Conservation (phyloP, 2,797 vertebrate genomes). For the Myotis pilosus region DNA sequence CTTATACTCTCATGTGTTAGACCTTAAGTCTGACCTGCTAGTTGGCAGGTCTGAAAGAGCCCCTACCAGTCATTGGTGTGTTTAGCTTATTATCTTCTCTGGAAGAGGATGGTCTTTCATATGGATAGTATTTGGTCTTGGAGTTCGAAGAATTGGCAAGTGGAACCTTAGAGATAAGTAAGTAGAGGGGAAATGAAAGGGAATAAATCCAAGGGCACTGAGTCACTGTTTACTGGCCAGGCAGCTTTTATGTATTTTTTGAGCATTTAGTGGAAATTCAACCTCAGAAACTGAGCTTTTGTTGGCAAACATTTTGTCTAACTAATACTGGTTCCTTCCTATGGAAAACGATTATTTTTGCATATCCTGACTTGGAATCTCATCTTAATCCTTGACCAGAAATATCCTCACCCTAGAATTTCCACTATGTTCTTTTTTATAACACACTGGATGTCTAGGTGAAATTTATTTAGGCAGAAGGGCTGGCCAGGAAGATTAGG, state of each 20-base stretch:
- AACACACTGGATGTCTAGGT: slow-evolving; percentile 40
- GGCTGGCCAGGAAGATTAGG: background rate
- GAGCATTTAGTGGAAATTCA: slow-evolving; percentile 41
- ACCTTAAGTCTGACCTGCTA: background rate
- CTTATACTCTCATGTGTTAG: background rate
- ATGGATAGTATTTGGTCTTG: background rate
- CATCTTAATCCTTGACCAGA: slow-evolving; percentile 18
- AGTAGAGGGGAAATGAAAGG: background rate
- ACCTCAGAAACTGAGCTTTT: slow-evolving; percentile 10
- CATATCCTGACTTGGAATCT: background rate
- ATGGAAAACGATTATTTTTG: background rate
- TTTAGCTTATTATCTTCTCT: slow-evolving; percentile 18
- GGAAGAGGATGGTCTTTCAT: background rate
- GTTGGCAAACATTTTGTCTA: slow-evolving; percentile 13
- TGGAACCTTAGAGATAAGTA: background rate
- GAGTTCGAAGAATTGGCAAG: background rate
- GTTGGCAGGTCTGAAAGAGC: background rate
- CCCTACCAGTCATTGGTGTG: background rate
- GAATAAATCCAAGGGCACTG: background rate
- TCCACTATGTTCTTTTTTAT: slow-evolving; percentile 56
- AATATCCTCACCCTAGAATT: slow-evolving; percentile 58
- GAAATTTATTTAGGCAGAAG: slow-evolving; percentile 55
- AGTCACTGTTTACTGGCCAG: background rate
- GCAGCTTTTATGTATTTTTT: background rate
- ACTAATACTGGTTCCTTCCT: background rate